Evolutionary conservation across 2,888 invertebrate genomes (phyloP).

Genomic region (Macropis europaea): DNA sequence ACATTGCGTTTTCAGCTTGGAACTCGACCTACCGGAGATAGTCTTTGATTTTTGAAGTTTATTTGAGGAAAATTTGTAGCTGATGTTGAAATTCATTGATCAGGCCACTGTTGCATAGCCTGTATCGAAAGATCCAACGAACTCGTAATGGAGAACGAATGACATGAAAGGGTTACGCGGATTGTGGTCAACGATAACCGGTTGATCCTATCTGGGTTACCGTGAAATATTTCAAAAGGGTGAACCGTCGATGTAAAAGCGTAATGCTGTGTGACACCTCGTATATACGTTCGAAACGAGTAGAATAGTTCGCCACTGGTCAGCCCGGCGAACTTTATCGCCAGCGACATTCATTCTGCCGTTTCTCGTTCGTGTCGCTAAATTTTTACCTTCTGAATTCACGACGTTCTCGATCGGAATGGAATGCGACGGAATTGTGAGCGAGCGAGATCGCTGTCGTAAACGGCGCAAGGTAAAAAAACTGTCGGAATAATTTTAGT

Average conservation of each 20-base stretch:
- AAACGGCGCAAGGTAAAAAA: background rate
- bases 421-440: too few species aligned
- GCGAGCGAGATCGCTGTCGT: background rate
- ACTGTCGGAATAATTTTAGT: slow-evolving; percentile 6
- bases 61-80: too few species aligned
- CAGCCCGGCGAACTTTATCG: slow-evolving; percentile 20
- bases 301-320: slow-evolving; percentile 18
- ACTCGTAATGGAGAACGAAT: slow-evolving; percentile 7
- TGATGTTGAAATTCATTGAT: too few species aligned
- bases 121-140: too few species aligned
- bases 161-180: slow-evolving; percentile 3
- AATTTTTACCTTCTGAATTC: background rate
- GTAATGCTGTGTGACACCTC: slow-evolving; percentile 16
- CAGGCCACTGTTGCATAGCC: too few species aligned
- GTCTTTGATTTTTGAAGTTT: too few species aligned
- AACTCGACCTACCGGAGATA: too few species aligned
- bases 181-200: slow-evolving; percentile 6
- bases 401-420: too few species aligned
- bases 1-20: background rate
- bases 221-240: slow-evolving; percentile 21
- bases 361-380: slow-evolving; percentile 6
- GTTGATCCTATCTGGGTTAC: slow-evolving; percentile 14
- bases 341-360: background rate
- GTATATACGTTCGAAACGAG: slow-evolving; percentile 7
- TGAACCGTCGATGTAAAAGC: slow-evolving; percentile 14